These are phyloP conservation scores for Silurus glanis DNA, from an alignment of 2,113 vertebrate species.

Conservation along the genomic window DNA sequence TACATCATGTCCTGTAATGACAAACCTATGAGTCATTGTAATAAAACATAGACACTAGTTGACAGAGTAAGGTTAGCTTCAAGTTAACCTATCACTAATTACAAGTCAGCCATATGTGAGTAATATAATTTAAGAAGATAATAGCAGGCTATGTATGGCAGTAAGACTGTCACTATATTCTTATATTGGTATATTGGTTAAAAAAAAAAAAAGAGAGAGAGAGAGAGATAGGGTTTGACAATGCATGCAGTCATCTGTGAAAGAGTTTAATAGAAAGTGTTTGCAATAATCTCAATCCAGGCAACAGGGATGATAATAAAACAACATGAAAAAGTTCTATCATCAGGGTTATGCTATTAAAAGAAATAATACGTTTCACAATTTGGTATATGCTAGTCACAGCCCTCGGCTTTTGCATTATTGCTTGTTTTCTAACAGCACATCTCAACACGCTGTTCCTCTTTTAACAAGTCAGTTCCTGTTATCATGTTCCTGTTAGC, in stretches of 20 bases:
- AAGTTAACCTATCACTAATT: conserved; percentile 26
- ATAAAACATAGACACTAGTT: conserved; percentile 21
- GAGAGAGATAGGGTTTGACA: not conserved
- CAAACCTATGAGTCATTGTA: conserved; percentile 19
- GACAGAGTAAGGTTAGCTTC: conserved; percentile 44
- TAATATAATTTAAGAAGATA: conserved; percentile 37
- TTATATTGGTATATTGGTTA: not conserved
- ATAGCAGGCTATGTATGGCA: conserved; percentile 38
- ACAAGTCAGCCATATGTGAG: conserved; percentile 35
- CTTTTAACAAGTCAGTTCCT: not conserved
- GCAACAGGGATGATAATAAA: not conserved
- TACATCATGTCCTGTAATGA: conserved; percentile 29
- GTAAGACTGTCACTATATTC: conserved; percentile 24
- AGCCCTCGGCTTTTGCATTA: not conserved
- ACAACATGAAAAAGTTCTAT: not conserved
- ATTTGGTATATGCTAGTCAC: too few species aligned
- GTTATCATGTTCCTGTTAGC: not conserved
- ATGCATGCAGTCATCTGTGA: not conserved
- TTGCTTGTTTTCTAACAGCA: not conserved
- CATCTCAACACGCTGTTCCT: not conserved
- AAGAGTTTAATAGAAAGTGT: not conserved
- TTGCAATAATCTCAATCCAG: not conserved
- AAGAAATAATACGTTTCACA: not conserved
- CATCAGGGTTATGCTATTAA: not conserved
- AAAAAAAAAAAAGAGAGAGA: not conserved